Evolutionary conservation across 2,113 vertebrate genomes (phyloP).

Genomic region (Catharus bicknelli): DNA sequence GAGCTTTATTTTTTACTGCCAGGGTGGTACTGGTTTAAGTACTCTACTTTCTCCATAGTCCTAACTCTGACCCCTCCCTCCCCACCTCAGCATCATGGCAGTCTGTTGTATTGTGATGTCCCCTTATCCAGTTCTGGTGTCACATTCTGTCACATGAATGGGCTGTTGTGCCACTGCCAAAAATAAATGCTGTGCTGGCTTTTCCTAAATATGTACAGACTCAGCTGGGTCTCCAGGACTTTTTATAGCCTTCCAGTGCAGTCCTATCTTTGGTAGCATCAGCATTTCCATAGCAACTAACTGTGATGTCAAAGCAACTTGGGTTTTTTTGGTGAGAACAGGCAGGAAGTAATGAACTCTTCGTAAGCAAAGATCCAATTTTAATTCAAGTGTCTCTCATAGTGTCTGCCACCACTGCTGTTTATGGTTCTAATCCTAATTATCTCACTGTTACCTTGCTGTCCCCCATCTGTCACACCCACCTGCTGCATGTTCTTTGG

Average conservation of each 20-base stretch:
- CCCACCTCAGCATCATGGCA: not conserved
- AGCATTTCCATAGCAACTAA: slow-evolving; percentile 43
- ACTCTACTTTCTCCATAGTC: not conserved
- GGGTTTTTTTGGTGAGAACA: not conserved
- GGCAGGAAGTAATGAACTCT: slow-evolving; percentile 23
- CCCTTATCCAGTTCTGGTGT: not conserved
- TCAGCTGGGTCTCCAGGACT: slow-evolving; percentile 36
- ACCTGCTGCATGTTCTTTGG: not conserved
- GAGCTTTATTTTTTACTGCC: not conserved
- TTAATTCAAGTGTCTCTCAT: slow-evolving; percentile 21
- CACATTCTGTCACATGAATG: not conserved
- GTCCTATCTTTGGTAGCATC: slow-evolving; percentile 47
- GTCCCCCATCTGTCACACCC: not conserved
- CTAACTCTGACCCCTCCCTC: not conserved
- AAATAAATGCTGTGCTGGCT: slow-evolving; percentile 32
- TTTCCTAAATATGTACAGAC: not conserved
- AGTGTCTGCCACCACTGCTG: not conserved
- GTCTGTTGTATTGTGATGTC: not conserved
- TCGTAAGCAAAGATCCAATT: slow-evolving; percentile 20
- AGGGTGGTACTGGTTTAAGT: not conserved
- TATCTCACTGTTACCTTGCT: not conserved
- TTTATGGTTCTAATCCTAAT: not conserved
- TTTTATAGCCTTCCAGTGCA: slow-evolving; percentile 32
- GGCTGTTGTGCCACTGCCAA: not conserved
- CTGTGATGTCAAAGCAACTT: slow-evolving; percentile 51